Evolutionary conservation across 2,888 invertebrate species (phyloP), one percentile per base, ranked within the genome.

Genomic region (Parascotia fuliginaria): DNA sequence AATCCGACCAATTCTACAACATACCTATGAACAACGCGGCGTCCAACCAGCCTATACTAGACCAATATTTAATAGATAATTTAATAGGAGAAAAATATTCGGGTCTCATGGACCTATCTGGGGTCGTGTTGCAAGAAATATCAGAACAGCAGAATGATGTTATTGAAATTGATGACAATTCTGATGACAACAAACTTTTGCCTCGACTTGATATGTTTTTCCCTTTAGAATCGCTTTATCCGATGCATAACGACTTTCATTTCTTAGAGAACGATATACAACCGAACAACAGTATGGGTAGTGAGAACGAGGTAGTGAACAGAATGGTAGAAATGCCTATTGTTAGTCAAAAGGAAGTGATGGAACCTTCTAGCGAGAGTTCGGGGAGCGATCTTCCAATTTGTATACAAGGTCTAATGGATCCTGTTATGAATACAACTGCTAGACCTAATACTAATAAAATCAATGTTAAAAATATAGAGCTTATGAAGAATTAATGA

Each of bases 401-500:
- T 46, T 86, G 83, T 45, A 85, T 89, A 19, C 88, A 89, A 43
- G 88, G 88, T 0, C 86, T 87, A 52, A 89, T 86, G 44, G 92
- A 92, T 53, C 92, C 92, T 0, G 89, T 92, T 84, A 90, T 92
- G 89, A 92, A 92, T 51, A 88, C 88, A 0, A 81, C 88, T 1
- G 85, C 87, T 1, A 75, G 88, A 56, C 83, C 84, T 15, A 79
- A 83, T 9, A 86, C 85, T 0, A 91, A 90, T 62, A 92, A 92
- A 63, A 91, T 92, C 42, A 92, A 91, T 61, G 92, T 92, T 2
- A 92, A 92, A 60, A 92, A 92, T 73, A 92, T 92, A 59, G 92
- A 92, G 71, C 71, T 90, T 56, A 91, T 92, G 92, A 92, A 91
- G 58, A 92, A 91, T 68, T 89, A 65, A 74, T 19, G n/a, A n/a